Conservation (phyloP, 2,888 invertebrate species). For the Lypha dubia region DNA sequence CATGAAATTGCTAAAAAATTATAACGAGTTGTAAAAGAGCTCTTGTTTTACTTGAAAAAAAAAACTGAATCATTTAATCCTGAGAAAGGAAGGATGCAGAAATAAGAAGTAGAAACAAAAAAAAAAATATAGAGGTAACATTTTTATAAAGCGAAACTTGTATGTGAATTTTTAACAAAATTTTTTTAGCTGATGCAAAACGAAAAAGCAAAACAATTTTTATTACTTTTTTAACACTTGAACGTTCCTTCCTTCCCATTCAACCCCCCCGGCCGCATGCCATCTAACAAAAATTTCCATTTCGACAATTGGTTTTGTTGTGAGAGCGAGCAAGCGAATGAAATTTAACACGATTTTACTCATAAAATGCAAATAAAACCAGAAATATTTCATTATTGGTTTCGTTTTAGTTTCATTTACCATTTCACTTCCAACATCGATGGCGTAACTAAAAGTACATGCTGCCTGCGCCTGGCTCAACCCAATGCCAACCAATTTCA, state of each 20-base stretch:
- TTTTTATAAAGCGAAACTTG: slow-evolving; percentile 27
- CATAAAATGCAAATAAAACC: slow-evolving; percentile 30
- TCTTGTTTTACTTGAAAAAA: background rate
- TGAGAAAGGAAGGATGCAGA: background rate
- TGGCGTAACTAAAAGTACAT: slow-evolving; percentile 13
- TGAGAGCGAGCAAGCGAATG: background rate
- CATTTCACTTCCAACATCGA: slow-evolving; percentile 17
- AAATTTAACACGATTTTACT: slow-evolving; percentile 19
- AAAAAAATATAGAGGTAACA: background rate
- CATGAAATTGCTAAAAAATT: slow-evolving; percentile 43
- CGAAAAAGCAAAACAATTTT: background rate
- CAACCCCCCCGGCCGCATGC: background rate
- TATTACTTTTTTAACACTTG: slow-evolving; percentile 14
- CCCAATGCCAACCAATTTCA: slow-evolving; percentile 25
- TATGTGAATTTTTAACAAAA: background rate
- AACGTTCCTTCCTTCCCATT: background rate
- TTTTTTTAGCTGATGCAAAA: background rate
- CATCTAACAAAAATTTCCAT: background rate
- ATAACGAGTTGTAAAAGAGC: slow-evolving; percentile 22
- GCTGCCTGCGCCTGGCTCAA: background rate
- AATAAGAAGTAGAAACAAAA: background rate
- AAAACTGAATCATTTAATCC: background rate
- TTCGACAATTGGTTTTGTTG: slow-evolving; percentile 27
- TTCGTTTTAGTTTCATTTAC: slow-evolving; percentile 17
- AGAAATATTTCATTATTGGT: slow-evolving; percentile 56